phyloP scores from a whole-genome alignment of 2,113 vertebrate genomes.

The Phalacrocorax carbo region DNA sequence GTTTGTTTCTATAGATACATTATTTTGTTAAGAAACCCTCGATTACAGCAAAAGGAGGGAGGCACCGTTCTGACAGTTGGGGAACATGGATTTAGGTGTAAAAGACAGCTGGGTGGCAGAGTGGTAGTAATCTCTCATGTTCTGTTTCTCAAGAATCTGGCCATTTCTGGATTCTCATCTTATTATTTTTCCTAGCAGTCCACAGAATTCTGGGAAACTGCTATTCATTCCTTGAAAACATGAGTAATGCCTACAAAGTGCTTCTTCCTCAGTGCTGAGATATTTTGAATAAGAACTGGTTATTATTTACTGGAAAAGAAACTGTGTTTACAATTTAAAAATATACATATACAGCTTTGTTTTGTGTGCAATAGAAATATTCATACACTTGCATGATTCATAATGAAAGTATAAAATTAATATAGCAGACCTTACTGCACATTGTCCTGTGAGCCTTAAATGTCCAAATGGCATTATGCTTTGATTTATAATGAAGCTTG shows the following conservation, averaged over 20 bases:
- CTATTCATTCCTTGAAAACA: background rate
- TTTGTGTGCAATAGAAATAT: background rate
- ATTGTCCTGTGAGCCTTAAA: fast-evolving
- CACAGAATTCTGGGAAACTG: background rate
- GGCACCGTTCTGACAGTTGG: background rate
- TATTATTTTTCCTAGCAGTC: background rate
- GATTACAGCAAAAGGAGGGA: background rate
- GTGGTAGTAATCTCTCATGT: background rate
- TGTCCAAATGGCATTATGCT: background rate
- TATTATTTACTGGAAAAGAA: background rate
- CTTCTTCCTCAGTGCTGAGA: background rate
- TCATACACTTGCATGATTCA: background rate
- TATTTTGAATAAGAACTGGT: background rate
- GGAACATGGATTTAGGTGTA: background rate
- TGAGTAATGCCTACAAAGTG: background rate
- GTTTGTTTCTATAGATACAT: background rate
- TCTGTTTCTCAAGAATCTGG: background rate
- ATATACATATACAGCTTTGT: background rate
- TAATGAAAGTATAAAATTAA: background rate
- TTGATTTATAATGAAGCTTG: background rate
- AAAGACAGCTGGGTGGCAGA: background rate
- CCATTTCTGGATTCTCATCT: background rate
- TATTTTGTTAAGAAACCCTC: background rate
- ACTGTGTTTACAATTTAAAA: background rate
- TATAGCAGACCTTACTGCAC: background rate